Conservation (phyloP, 2,113 vertebrate species). For the Plestiodon gilberti region DNA sequence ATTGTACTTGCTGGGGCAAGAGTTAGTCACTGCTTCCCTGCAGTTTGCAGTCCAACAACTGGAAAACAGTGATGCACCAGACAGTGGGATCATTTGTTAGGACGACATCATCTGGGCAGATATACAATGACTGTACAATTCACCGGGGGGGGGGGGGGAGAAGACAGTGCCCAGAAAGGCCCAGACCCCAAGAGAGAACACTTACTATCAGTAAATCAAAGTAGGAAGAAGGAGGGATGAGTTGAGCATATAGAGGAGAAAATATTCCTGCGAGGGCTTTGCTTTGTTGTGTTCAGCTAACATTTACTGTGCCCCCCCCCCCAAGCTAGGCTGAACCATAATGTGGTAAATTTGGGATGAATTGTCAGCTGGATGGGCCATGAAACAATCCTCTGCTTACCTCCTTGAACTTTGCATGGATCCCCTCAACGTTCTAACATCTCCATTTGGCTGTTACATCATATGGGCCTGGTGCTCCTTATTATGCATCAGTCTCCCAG, state of each 20-base stretch:
- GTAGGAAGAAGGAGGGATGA: not conserved
- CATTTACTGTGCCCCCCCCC: too few relatives aligned
- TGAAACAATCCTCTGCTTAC: too few relatives aligned
- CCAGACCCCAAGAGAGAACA: not conserved
- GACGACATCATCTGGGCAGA: not conserved
- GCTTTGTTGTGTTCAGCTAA: not conserved
- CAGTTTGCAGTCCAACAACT: not conserved
- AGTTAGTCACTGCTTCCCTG: not conserved
- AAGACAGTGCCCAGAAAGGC: not conserved
- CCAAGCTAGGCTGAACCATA: not conserved
- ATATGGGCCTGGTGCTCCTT: not conserved
- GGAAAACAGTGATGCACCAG: not conserved
- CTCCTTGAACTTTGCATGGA: not conserved
- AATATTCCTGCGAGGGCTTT: too few relatives aligned
- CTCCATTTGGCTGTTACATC: not conserved
- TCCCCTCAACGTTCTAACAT: not conserved
- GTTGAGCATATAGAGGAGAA: not conserved
- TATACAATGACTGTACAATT: not conserved
- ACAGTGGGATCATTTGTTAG: not conserved
- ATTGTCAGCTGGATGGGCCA: not conserved
- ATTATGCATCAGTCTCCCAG: too few relatives aligned
- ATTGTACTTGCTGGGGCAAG: not conserved
- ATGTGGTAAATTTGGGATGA: not conserved
- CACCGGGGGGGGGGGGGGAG: too few relatives aligned
- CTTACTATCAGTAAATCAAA: not conserved